These are phyloP conservation scores for Scelioninae gen. 1 DNA, from an alignment of 2,888 invertebrate genomes.

Conservation along the genomic window DNA sequence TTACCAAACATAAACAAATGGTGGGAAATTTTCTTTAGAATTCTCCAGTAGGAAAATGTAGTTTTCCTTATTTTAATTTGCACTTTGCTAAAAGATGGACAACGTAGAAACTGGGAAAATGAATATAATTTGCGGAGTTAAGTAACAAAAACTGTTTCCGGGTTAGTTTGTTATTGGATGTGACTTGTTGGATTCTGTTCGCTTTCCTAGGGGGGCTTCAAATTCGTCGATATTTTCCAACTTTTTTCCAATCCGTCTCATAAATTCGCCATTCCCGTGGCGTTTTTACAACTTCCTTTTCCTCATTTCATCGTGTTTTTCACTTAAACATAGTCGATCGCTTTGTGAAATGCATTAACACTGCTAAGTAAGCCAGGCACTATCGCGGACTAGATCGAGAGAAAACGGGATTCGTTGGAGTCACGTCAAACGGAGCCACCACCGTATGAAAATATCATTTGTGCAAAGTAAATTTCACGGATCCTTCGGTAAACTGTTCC, in stretches of 20 bases:
- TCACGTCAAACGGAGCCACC: conserved; percentile 64
- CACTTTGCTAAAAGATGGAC: too few species aligned
- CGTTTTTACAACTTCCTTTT: conserved; percentile 40
- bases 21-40: too few species aligned
- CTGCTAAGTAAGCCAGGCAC: conserved; percentile 63
- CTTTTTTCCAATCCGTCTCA: not conserved
- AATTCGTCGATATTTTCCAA: not conserved
- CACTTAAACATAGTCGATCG: conserved; percentile 55
- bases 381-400: conserved; percentile 69
- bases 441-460: conserved; percentile 54
- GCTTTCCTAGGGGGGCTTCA: not conserved
- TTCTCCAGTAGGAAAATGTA: too few species aligned
- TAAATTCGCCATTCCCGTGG: conserved; percentile 9
- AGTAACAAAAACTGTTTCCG: too few species aligned
- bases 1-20: too few species aligned
- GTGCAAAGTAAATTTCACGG: conserved; percentile 25
- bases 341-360: conserved; percentile 64
- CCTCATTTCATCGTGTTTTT: conserved; percentile 48
- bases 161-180: too few species aligned
- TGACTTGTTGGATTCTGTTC: too few species aligned
- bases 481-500: conserved; percentile 9
- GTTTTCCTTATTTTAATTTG: too few species aligned
- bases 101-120: too few species aligned
- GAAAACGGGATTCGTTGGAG: conserved; percentile 65
- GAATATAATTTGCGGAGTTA: too few species aligned